A percentile compares a stretch with the other conserved stretches of the same genome.
phyloP scores from a whole-genome alignment of 1,140 invertebrate genomes.

The Acromyrmex echinatior region DNA sequence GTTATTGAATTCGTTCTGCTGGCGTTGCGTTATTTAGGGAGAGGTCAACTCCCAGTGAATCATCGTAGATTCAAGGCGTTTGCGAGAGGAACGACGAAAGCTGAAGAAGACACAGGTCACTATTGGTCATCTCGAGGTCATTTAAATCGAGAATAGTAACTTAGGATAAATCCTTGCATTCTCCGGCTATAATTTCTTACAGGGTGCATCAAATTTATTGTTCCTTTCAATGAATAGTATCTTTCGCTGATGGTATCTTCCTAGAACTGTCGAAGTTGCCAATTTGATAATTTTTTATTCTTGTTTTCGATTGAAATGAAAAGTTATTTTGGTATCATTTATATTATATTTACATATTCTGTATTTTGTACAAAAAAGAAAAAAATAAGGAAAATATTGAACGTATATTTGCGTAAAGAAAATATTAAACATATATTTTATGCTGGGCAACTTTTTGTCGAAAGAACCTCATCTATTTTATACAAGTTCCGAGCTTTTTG shows the following conservation, averaged over 20 bases:
- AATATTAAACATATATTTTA: background rate
- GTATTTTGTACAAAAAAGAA: too few species aligned
- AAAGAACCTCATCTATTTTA: too few species aligned
- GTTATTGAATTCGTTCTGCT: conserved; percentile 42
- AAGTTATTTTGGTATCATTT: too few species aligned
- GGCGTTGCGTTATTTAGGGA: conserved; percentile 61
- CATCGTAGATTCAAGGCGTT: conserved; percentile 62
- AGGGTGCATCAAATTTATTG: background rate
- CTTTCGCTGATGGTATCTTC: too few species aligned
- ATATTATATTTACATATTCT: too few species aligned
- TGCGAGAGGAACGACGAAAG: conserved; percentile 54
- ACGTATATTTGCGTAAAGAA: background rate
- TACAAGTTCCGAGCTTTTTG: too few species aligned
- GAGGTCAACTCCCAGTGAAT: conserved; percentile 64
- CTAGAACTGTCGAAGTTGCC: too few species aligned
- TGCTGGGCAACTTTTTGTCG: background rate
- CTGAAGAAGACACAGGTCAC: conserved; percentile 54
- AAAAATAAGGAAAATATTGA: background rate
- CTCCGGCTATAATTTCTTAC: conserved; percentile 23
- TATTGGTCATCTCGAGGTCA: conserved; percentile 64
- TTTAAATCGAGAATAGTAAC: conserved; percentile 40
- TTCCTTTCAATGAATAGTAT: background rate
- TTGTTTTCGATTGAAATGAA: too few species aligned
- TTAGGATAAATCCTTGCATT: conserved; percentile 18
- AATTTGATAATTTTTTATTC: too few species aligned